Percentiles rank a stretch among this genome's conserved stretches.
phyloP scores from a whole-genome alignment of 2,113 vertebrate species.

The Paradisaea rubra region DNA sequence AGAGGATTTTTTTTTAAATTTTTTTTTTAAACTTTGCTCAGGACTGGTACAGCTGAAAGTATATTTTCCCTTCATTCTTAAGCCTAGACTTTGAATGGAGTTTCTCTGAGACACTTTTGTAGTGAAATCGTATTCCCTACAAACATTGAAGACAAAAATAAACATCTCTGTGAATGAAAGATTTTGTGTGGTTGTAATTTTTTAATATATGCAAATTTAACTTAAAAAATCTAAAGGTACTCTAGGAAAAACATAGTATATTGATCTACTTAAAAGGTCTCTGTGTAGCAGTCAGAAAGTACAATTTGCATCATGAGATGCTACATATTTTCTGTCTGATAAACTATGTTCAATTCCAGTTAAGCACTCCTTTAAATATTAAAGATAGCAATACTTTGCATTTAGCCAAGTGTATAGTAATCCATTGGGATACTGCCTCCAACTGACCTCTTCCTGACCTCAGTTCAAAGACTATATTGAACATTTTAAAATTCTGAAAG shows the following conservation, averaged over 20 bases:
- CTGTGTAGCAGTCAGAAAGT: not conserved
- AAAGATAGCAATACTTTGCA: not conserved
- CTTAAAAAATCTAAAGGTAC: not conserved
- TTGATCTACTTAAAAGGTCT: not conserved
- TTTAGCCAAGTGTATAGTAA: not conserved
- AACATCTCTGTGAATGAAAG: constrained; percentile 51
- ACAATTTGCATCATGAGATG: not conserved
- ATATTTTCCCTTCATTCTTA: constrained; percentile 63
- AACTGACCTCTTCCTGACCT: not conserved
- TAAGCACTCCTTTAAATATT: not conserved
- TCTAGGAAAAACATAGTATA: not conserved
- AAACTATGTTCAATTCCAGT: not conserved
- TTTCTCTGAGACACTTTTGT: constrained; percentile 67
- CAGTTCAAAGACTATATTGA: not conserved
- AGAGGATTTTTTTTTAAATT: not conserved
- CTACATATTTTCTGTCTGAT: not conserved
- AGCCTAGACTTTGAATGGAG: constrained; percentile 62
- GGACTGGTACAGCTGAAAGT: constrained; percentile 66
- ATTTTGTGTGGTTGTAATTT: constrained; percentile 42
- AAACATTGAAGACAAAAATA: constrained; percentile 58
- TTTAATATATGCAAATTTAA: not conserved
- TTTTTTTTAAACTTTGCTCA: constrained; percentile 55
- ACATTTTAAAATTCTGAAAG: not conserved
- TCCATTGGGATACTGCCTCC: not conserved
- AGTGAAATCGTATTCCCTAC: constrained; percentile 61